Evolutionary conservation across 2,888 invertebrate genomes (phyloP).

Genomic region (Ornithoptera priamus): DNA sequence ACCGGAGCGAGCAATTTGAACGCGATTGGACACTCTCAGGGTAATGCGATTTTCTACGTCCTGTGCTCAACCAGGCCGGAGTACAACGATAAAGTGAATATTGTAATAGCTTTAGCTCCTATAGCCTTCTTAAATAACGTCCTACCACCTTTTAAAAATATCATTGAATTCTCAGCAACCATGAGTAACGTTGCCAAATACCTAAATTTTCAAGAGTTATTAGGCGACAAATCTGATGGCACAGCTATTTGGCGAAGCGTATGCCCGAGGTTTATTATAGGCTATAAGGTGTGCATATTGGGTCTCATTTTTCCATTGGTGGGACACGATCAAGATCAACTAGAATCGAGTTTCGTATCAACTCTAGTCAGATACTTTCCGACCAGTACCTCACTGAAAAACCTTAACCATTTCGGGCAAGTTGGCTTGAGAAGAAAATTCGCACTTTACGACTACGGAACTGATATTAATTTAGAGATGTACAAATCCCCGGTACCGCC

Average conservation of each 20-base stretch:
- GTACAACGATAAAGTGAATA: constrained; percentile 76
- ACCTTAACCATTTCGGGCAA: constrained; percentile 42
- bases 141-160: constrained; percentile 38
- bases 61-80: constrained; percentile 71
- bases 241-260: constrained; percentile 7
- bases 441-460: constrained; percentile 44
- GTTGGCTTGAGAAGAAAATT: constrained; percentile 35
- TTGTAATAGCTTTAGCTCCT: constrained; percentile 77
- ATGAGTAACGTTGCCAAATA: neutral
- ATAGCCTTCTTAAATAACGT: constrained; percentile 67
- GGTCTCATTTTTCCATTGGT: constrained; percentile 22
- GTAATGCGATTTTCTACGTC: constrained; percentile 77
- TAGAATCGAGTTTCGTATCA: constrained; percentile 38
- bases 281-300: constrained; percentile 30
- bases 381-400: constrained; percentile 42
- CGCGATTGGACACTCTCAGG: constrained; percentile 85
- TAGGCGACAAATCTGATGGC: neutral
- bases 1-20: constrained; percentile 76
- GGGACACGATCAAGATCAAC: constrained; percentile 34
- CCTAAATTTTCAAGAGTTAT: neutral
- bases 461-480: constrained; percentile 35
- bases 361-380: constrained; percentile 39
- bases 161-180: constrained; percentile 37
- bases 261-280: constrained; percentile 26
- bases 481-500: constrained; percentile 42